Conservation (phyloP, 2,113 vertebrate species). For the Burhinus oedicnemus region DNA sequence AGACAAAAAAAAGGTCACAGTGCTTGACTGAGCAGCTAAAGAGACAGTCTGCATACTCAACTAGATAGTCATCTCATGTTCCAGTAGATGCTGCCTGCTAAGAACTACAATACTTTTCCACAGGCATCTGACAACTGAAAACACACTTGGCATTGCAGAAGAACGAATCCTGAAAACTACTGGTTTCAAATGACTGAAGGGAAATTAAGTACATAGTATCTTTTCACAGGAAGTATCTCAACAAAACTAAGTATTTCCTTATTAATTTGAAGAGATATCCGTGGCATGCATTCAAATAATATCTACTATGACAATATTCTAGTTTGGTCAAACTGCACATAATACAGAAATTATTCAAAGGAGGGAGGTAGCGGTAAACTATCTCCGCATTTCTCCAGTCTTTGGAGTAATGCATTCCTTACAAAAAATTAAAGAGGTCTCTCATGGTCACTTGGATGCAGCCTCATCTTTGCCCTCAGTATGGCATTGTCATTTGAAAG, state of each 20-base stretch:
- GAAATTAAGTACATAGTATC: background rate
- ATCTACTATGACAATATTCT: background rate
- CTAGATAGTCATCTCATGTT: background rate
- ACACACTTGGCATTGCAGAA: background rate
- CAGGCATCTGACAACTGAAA: background rate
- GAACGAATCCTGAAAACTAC: background rate
- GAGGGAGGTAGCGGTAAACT: background rate
- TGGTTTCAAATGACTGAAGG: background rate
- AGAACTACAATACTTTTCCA: background rate
- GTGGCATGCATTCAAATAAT: background rate
- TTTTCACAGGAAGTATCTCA: background rate
- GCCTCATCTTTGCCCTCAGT: background rate
- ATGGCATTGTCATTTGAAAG: background rate
- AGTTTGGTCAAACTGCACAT: background rate
- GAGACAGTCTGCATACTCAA: slow-evolving; percentile 1
- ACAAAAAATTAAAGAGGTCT: background rate
- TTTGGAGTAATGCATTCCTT: background rate
- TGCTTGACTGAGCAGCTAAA: background rate
- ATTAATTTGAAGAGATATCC: background rate
- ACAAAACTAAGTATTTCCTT: background rate
- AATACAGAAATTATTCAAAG: background rate
- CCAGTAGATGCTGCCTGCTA: background rate
- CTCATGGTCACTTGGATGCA: background rate
- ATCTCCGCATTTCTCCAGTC: background rate
- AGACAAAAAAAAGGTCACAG: slow-evolving; percentile 50